These are phyloP conservation scores for Athene cunicularia DNA, from an alignment of 2,113 vertebrate species.

Conservation along the genomic window DNA sequence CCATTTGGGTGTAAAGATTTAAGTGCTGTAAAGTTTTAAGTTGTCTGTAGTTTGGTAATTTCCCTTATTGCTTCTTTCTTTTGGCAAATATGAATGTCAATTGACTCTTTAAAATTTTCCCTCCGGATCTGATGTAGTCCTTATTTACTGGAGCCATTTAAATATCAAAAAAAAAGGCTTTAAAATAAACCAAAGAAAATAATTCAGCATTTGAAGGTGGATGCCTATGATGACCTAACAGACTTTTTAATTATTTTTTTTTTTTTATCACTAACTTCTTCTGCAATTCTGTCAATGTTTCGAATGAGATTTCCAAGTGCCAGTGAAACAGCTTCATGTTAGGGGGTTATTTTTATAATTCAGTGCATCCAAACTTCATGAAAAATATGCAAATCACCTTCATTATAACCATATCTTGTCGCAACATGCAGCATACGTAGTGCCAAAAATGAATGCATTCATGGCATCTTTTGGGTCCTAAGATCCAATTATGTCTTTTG, in stretches of 20 bases:
- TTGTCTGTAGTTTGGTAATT: not conserved
- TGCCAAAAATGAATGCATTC: constrained; percentile 65
- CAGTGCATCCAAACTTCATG: constrained; percentile 58
- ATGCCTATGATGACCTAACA: constrained; percentile 5
- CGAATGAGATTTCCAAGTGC: constrained; percentile 16
- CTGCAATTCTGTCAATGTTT: constrained; percentile 22
- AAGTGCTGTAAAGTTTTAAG: not conserved
- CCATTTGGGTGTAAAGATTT: not conserved
- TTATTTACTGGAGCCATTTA: not conserved
- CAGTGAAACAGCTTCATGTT: constrained; percentile 52
- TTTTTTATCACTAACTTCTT: not conserved
- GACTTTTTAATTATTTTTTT: not conserved
- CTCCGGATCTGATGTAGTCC: not conserved
- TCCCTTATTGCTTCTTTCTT: not conserved
- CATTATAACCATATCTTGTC: constrained; percentile 67
- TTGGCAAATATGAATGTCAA: constrained; percentile 1
- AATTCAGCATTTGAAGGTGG: constrained; percentile 10
- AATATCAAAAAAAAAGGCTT: not conserved
- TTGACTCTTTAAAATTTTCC: not conserved
- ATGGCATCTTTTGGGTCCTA: constrained; percentile 14
- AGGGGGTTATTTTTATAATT: constrained; percentile 46
- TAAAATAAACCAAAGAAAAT: not conserved
- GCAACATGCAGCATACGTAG: constrained; percentile 35
- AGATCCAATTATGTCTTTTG: constrained; percentile 20
- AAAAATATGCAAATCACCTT: constrained; percentile 67